Percentiles rank a stretch among this genome's conserved stretches.
Conservation (phyloP, 2,113 vertebrate species). For the Lutjanus erythropterus region DNA sequence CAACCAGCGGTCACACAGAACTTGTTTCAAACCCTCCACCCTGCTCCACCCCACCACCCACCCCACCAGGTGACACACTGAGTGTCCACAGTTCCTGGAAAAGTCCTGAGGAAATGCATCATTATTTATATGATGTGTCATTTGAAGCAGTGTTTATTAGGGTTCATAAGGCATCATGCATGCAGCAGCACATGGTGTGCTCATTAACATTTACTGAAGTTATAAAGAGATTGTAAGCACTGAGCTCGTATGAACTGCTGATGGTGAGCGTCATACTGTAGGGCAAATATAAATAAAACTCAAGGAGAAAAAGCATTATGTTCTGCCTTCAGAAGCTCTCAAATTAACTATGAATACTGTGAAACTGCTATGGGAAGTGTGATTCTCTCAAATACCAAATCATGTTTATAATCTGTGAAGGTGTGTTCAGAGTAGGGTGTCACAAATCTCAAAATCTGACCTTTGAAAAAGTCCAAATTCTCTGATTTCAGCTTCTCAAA, state of each 20-base stretch:
- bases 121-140: background rate
- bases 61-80: background rate
- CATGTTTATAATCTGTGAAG: background rate
- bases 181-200: conserved; percentile 11
- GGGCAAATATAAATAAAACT: background rate
- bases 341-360: background rate
- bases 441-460: too few species aligned
- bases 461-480: too few species aligned
- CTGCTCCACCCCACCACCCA: background rate
- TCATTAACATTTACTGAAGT: conserved; percentile 30
- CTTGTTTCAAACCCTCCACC: background rate
- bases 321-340: background rate
- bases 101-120: background rate
- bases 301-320: background rate
- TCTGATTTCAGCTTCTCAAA: too few species aligned
- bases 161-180: background rate
- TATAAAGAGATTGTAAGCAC: conserved; percentile 31
- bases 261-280: background rate
- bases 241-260: background rate
- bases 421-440: background rate
- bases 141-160: background rate
- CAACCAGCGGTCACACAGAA: background rate
- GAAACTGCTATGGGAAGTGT: background rate
- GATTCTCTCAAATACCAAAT: background rate
- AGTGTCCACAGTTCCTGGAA: background rate